A percentile compares a stretch with the other conserved stretches of the same genome.
These are phyloP conservation scores for Dorcus parallelipipedus DNA, from an alignment of 2,888 invertebrate genomes.

Conservation along the genomic window DNA sequence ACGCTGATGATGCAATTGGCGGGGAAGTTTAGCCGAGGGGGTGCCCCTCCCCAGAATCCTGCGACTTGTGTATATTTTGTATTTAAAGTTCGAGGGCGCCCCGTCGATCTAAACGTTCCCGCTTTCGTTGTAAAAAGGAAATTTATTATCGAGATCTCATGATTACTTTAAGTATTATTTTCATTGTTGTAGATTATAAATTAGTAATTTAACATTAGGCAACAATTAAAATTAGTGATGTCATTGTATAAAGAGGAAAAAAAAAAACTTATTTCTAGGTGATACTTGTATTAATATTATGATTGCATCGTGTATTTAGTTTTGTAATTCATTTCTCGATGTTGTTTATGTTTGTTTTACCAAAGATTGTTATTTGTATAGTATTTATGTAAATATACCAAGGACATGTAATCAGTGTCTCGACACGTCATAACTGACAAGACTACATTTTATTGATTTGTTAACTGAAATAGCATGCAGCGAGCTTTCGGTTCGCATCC, in stretches of 20 bases:
- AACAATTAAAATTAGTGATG: constrained; percentile 11
- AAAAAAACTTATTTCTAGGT: constrained; percentile 7
- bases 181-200: constrained; percentile 21
- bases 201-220: constrained; percentile 16
- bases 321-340: constrained; percentile 22
- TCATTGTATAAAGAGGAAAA: constrained; percentile 9
- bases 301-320: constrained; percentile 17
- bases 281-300: constrained; percentile 8
- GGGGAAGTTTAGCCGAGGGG: constrained; percentile 26
- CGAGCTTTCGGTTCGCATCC: neutral
- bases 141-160: constrained; percentile 31
- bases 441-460: constrained; percentile 12
- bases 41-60: constrained; percentile 10
- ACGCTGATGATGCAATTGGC: constrained; percentile 34
- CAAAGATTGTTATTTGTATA: constrained; percentile 49
- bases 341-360: constrained; percentile 39
- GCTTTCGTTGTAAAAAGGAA: constrained; percentile 12
- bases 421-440: constrained; percentile 11
- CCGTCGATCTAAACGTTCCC: constrained; percentile 17
- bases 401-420: constrained; percentile 14
- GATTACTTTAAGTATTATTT: constrained; percentile 36
- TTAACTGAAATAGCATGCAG: neutral
- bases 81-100: constrained; percentile 14
- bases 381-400: constrained; percentile 44
- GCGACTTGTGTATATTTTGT: constrained; percentile 22